phyloP scores from a whole-genome alignment of 1,140 invertebrate species.

The Musca domestica region DNA sequence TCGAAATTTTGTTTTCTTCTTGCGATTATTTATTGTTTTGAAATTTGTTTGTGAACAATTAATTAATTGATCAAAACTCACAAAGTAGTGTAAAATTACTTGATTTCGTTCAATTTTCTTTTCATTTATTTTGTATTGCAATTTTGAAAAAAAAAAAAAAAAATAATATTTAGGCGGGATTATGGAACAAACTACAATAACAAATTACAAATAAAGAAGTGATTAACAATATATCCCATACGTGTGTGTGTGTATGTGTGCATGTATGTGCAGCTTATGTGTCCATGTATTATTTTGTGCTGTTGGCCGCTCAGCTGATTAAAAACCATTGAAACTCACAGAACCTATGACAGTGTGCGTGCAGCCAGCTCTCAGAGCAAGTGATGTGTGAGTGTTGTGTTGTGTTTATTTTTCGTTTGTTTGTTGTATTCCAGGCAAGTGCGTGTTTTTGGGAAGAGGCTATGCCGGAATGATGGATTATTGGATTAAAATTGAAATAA shows the following conservation, averaged over 20 bases:
- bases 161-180: constrained; percentile 14
- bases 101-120: no score
- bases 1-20: constrained; percentile 11
- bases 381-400: neutral
- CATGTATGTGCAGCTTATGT: neutral
- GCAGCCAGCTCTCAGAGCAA: no score
- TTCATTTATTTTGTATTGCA: neutral
- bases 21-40: constrained; percentile 24
- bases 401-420: neutral
- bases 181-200: neutral
- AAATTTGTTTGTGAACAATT: no score
- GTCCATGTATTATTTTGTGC: no score
- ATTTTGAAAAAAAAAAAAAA: no score
- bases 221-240: neutral
- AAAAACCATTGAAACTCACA: no score
- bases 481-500: constrained; percentile 12
- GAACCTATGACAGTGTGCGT: no score
- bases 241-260: neutral
- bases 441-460: neutral
- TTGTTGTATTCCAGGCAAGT: neutral
- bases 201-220: neutral
- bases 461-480: constrained; percentile 17
- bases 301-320: no score
- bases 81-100: no score
- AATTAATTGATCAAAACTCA: no score